phyloP scores from a whole-genome alignment of 2,888 invertebrate genomes.

The Meloe dianella region DNA sequence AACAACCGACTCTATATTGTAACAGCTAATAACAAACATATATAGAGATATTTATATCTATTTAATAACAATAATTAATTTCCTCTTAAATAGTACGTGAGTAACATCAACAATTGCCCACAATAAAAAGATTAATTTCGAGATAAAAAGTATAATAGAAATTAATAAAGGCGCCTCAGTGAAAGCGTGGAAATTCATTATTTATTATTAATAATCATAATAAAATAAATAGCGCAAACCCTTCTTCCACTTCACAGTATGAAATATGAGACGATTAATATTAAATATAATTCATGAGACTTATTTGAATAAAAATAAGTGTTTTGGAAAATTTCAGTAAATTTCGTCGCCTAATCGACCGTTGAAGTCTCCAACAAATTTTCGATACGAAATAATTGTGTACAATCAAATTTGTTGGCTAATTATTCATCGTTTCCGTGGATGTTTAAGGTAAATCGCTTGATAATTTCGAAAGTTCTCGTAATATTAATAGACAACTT shows the following conservation, averaged over 20 bases:
- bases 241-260: no score
- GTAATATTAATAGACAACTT: no score
- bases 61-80: not conserved
- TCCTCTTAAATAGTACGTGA: not conserved
- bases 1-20: slow-evolving; percentile 13
- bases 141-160: not conserved
- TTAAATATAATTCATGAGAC: no score
- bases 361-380: not conserved
- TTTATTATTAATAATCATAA: not conserved
- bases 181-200: not conserved
- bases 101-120: not conserved
- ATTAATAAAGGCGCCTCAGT: not conserved
- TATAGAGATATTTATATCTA: no score
- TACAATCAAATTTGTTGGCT: no score
- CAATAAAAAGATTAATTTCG: not conserved
- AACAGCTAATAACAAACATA: not conserved
- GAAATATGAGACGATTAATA: no score
- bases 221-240: not conserved
- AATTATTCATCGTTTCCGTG: no score
- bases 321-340: not conserved
- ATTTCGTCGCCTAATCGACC: not conserved
- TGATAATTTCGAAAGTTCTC: no score
- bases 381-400: no score
- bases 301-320: no score
- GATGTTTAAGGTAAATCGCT: no score